phyloP scores from a whole-genome alignment of 2,888 invertebrate genomes.

The Luffia ferchaultella region DNA sequence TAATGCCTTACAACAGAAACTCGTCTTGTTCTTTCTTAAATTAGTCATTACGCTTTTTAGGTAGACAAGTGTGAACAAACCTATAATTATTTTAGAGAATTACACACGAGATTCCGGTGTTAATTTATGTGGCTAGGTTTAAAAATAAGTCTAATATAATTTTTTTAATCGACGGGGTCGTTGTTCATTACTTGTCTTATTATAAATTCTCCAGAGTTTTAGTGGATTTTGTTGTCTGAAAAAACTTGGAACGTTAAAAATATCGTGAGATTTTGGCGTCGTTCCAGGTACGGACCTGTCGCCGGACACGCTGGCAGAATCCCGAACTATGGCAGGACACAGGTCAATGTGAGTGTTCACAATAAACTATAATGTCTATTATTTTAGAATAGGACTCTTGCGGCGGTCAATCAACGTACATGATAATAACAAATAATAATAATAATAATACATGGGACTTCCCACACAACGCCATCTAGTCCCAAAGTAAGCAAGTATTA shows the following conservation, averaged over 20 bases:
- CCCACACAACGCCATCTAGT: too few species aligned
- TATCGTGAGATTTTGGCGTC: constrained; percentile 44
- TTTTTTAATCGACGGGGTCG: background rate
- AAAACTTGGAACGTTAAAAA: constrained; percentile 28
- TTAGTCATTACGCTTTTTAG: too few species aligned
- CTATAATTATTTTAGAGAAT: background rate
- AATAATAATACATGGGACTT: too few species aligned
- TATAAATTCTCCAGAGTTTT: background rate
- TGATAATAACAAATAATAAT: too few species aligned
- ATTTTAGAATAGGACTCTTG: too few species aligned
- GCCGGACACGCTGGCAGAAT: constrained; percentile 56
- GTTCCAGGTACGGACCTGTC: constrained; percentile 52
- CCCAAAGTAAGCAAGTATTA: too few species aligned
- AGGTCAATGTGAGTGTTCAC: constrained; percentile 48
- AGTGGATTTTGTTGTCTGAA: constrained; percentile 2
- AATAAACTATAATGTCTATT: too few species aligned
- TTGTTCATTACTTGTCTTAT: background rate
- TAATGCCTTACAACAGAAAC: too few species aligned
- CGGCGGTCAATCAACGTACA: too few species aligned
- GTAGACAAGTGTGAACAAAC: background rate
- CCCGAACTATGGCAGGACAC: constrained; percentile 55
- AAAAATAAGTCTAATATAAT: background rate
- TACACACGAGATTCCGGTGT: too few species aligned
- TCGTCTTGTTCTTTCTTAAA: too few species aligned
- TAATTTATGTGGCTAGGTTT: too few species aligned